phyloP scores from a whole-genome alignment of 2,797 vertebrate species.

The Silurus aristotelis region DNA sequence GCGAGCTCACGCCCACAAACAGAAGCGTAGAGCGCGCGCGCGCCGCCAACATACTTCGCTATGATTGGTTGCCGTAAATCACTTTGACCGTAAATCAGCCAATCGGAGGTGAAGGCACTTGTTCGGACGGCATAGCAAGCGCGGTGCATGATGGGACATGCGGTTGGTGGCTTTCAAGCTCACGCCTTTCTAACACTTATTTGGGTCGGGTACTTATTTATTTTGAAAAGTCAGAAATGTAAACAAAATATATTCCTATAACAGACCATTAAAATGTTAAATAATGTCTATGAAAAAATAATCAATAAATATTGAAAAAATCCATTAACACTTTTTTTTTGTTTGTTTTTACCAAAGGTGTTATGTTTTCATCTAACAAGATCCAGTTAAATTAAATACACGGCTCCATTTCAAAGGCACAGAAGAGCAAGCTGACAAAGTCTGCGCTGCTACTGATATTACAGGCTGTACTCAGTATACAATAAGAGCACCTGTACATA shows the following conservation, averaged over 20 bases:
- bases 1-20: slow-evolving; percentile 48
- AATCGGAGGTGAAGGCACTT: slow-evolving; percentile 42
- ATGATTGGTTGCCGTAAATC: slow-evolving; percentile 44
- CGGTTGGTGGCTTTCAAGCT: slow-evolving; percentile 14
- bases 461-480: background rate
- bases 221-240: background rate
- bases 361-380: background rate
- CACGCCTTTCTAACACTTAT: background rate
- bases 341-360: background rate
- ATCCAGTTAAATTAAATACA: background rate
- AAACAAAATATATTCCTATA: background rate
- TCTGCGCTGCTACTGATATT: background rate
- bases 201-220: background rate
- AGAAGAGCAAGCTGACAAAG: background rate
- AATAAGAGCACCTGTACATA: background rate
- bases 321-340: background rate
- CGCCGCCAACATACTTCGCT: slow-evolving; percentile 20
- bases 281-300: background rate
- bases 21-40: slow-evolving; percentile 8
- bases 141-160: slow-evolving; percentile 45
- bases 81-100: slow-evolving; percentile 29
- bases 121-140: slow-evolving; percentile 3
- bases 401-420: background rate
- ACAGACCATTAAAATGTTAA: background rate
- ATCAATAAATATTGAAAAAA: background rate